Percentiles rank a stretch among this genome's conserved stretches.
Evolutionary conservation across 2,113 vertebrate genomes (phyloP).

Genomic region (Ursus arctos): DNA sequence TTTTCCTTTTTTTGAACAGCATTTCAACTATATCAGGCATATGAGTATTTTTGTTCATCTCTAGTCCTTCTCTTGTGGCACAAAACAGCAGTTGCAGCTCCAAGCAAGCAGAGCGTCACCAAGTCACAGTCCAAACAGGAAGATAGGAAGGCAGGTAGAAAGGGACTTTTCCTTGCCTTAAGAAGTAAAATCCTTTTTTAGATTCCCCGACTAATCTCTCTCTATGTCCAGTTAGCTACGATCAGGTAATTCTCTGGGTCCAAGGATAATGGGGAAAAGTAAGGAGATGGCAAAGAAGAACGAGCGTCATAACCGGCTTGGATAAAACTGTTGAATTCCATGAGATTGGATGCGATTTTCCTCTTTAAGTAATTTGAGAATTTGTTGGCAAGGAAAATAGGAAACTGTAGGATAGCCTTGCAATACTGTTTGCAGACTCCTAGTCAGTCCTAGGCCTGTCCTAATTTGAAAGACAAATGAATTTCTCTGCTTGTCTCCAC

Average conservation of each 20-base stretch:
- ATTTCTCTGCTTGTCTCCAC: not conserved
- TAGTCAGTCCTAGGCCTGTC: not conserved
- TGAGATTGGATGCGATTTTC: not conserved
- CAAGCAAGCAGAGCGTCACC: not conserved
- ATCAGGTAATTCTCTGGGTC: not conserved
- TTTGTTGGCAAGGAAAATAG: not conserved
- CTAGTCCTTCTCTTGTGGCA: not conserved
- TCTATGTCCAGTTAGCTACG: not conserved
- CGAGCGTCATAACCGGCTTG: not conserved
- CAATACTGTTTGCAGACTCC: not conserved
- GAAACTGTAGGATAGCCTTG: not conserved
- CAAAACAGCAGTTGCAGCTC: not conserved
- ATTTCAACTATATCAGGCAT: not conserved
- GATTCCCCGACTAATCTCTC: not conserved
- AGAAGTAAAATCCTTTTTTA: not conserved
- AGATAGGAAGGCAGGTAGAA: not conserved
- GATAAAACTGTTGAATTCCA: not conserved
- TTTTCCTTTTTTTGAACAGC: not conserved
- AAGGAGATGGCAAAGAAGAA: not conserved
- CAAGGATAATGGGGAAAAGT: not conserved
- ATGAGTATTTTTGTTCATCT: not conserved
- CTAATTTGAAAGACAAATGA: not conserved
- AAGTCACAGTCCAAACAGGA: not conserved
- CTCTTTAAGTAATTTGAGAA: not conserved
- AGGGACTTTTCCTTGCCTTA: not conserved